These are phyloP conservation scores for Ommatoiulus sabulosus DNA, from an alignment of 2,888 invertebrate species.

Conservation along the genomic window DNA sequence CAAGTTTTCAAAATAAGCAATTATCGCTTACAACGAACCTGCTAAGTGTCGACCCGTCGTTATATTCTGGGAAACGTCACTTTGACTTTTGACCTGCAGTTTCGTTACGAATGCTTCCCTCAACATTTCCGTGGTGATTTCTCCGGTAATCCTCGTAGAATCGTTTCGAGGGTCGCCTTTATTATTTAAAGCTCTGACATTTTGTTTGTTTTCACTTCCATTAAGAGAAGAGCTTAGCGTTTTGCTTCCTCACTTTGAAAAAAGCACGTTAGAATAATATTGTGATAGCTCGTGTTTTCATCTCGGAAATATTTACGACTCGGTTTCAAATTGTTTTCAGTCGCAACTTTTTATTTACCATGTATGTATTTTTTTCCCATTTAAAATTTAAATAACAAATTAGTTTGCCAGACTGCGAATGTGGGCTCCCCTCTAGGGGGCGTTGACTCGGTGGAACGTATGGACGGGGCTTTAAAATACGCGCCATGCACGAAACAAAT, in stretches of 20 bases:
- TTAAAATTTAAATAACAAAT: not conserved
- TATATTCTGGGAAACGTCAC: not conserved
- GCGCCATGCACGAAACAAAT: not conserved
- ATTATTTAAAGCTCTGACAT: constrained; percentile 32
- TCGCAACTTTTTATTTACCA: not conserved
- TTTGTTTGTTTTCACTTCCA: not conserved
- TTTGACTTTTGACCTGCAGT: not conserved
- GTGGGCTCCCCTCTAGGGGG: not conserved
- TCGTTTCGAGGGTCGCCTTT: not conserved
- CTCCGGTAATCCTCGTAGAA: not conserved
- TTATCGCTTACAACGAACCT: not conserved
- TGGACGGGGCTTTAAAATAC: not conserved
- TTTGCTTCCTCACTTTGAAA: not conserved
- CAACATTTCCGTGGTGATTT: not conserved
- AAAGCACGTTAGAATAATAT: constrained; percentile 3
- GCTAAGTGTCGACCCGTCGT: not conserved
- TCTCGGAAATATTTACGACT: not conserved
- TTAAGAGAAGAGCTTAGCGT: not conserved
- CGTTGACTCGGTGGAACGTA: not conserved
- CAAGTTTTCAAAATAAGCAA: not conserved
- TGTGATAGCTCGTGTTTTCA: not conserved
- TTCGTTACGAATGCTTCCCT: not conserved
- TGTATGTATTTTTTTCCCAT: not conserved
- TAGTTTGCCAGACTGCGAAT: not conserved
- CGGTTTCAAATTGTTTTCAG: not conserved